These are phyloP conservation scores for Ceyx cyanopectus DNA, from an alignment of 2,113 vertebrate genomes.

Conservation along the genomic window DNA sequence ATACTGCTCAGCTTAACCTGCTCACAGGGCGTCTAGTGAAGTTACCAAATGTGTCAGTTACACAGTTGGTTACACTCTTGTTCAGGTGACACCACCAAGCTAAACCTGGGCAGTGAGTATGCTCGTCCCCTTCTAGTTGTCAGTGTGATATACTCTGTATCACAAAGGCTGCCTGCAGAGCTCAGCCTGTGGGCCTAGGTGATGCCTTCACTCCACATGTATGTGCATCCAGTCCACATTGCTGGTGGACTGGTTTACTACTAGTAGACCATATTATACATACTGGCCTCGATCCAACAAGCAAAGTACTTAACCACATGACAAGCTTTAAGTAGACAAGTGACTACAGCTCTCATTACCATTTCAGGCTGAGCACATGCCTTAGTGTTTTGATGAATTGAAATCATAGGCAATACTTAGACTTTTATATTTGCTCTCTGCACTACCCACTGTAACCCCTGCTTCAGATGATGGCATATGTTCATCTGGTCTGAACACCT, in stretches of 20 bases:
- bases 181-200: not conserved
- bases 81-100: not conserved
- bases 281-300: not conserved
- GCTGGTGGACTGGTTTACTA: not conserved
- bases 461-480: not conserved
- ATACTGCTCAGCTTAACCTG: not conserved
- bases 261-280: not conserved
- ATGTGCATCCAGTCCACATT: not conserved
- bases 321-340: not conserved
- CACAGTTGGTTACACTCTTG: too few species aligned
- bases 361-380: not conserved
- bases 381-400: not conserved
- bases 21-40: not conserved
- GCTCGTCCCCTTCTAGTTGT: not conserved
- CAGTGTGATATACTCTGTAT: not conserved
- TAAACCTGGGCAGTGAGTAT: not conserved
- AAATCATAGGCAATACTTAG: not conserved
- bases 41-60: rapidly evolving
- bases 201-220: not conserved
- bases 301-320: conserved; percentile 31
- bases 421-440: not conserved
- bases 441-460: not conserved
- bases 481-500: not conserved
- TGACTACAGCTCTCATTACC: not conserved
- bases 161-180: not conserved